Percentiles rank a stretch among this genome's conserved stretches.
Evolutionary conservation across 1,140 invertebrate genomes (phyloP).

Genomic region (Rhyacophila brunnea): DNA sequence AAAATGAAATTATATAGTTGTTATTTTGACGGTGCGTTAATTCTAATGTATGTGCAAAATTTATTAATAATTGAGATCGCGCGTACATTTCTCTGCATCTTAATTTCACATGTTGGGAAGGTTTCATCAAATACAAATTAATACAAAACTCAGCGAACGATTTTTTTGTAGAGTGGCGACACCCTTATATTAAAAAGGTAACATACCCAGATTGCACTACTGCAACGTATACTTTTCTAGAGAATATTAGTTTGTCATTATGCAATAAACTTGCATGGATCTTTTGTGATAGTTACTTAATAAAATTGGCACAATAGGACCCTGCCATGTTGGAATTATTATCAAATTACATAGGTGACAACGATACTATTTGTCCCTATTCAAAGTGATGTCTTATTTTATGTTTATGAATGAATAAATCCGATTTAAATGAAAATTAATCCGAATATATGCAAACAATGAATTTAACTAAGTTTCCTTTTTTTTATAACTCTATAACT

Average conservation of each 20-base stretch:
- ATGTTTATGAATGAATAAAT: too few relatives aligned
- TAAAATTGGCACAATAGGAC: conserved; percentile 7
- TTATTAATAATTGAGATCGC: too few relatives aligned
- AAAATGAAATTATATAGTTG: too few relatives aligned
- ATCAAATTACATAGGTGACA: conserved; percentile 24
- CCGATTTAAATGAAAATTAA: too few relatives aligned
- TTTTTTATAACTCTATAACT: too few relatives aligned
- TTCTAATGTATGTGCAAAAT: too few relatives aligned
- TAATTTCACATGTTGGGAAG: not conserved
- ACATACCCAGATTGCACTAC: conserved; percentile 8
- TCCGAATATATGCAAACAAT: too few relatives aligned
- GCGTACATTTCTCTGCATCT: too few relatives aligned
- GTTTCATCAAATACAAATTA: not conserved
- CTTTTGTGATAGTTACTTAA: not conserved
- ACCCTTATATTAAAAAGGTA: conserved; percentile 21
- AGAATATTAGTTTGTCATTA: conserved; percentile 18
- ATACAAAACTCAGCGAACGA: not conserved
- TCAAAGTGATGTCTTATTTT: too few relatives aligned
- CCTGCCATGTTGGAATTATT: not conserved
- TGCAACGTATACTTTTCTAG: not conserved
- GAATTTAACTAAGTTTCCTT: too few relatives aligned
- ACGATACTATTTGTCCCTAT: conserved; percentile 1
- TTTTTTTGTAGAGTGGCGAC: conserved; percentile 18
- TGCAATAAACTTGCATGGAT: conserved; percentile 6
- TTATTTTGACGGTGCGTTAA: too few relatives aligned